These are phyloP conservation scores for Disparrhopalites patrizii DNA, from an alignment of 2,888 invertebrate genomes.

Conservation along the genomic window DNA sequence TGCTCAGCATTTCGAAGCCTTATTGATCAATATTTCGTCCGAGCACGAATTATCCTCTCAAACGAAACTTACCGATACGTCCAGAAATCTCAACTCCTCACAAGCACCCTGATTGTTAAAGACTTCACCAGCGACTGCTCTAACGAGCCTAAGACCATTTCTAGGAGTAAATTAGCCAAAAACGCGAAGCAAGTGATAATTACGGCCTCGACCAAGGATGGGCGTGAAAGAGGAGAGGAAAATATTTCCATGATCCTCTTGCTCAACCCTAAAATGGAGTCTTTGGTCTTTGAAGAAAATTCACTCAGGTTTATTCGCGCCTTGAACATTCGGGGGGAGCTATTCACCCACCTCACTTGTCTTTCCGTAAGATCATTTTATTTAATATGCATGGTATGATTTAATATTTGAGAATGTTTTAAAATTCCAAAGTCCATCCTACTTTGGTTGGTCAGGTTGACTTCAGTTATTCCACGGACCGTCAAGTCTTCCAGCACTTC, in stretches of 20 bases:
- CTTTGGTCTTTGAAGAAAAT: constrained; percentile 17
- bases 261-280: background rate
- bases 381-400: background rate
- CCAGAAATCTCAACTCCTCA: background rate
- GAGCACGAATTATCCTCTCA: background rate
- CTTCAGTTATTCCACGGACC: constrained; percentile 8
- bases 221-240: background rate
- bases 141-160: background rate
- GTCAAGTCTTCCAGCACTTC: background rate
- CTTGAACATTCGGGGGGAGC: background rate
- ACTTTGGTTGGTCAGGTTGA: background rate
- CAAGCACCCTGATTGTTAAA: background rate
- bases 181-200: constrained; percentile 11
- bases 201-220: background rate
- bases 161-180: constrained; percentile 6
- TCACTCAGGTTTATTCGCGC: background rate
- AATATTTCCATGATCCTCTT: background rate
- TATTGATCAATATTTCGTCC: background rate
- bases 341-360: background rate
- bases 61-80: constrained; percentile 8
- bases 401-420: background rate
- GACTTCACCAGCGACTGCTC: constrained; percentile 9
- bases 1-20: background rate
- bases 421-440: background rate
- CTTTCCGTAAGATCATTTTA: background rate